Conservation (phyloP, 2,888 invertebrate genomes). For the Brachypterus glaber region DNA sequence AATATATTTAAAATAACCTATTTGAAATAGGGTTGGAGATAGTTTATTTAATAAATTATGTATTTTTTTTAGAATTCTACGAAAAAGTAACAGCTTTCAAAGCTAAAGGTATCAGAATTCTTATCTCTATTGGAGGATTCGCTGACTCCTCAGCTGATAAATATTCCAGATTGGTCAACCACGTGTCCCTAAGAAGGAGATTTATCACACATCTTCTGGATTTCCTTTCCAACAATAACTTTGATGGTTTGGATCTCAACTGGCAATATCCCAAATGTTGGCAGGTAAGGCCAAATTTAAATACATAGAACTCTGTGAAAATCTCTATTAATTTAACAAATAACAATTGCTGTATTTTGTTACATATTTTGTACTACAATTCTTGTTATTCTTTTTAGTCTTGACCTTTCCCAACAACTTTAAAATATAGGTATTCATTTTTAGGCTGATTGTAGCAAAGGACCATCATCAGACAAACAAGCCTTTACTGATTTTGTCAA, state of each 20-base stretch:
- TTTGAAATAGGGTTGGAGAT: no score
- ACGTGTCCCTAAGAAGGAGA: slow-evolving; percentile 55
- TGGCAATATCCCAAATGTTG: slow-evolving; percentile 94
- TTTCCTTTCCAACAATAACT: slow-evolving; percentile 69
- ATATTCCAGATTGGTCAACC: slow-evolving; percentile 74
- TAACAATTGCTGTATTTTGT: no score
- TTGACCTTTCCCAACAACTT: no score
- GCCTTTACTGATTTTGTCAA: slow-evolving; percentile 66
- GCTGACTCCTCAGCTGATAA: slow-evolving; percentile 88
- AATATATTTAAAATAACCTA: no score
- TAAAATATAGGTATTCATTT: no score
- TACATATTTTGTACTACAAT: no score
- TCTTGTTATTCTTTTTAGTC: no score
- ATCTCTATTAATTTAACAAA: slow-evolving; percentile 3
- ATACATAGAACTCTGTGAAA: background rate
- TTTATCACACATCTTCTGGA: slow-evolving; percentile 68
- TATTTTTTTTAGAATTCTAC: slow-evolving; percentile 60
- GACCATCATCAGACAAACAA: slow-evolving; percentile 69
- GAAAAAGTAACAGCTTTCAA: slow-evolving; percentile 71
- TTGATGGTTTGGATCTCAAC: slow-evolving; percentile 86
- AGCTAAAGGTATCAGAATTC: slow-evolving; percentile 64
- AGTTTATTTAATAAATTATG: slow-evolving; percentile 5
- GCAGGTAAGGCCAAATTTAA: slow-evolving; percentile 56
- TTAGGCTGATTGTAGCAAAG: slow-evolving; percentile 72
- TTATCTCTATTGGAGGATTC: slow-evolving; percentile 90